Conservation (phyloP, 2,797 vertebrate species). For the Gila robusta region DNA sequence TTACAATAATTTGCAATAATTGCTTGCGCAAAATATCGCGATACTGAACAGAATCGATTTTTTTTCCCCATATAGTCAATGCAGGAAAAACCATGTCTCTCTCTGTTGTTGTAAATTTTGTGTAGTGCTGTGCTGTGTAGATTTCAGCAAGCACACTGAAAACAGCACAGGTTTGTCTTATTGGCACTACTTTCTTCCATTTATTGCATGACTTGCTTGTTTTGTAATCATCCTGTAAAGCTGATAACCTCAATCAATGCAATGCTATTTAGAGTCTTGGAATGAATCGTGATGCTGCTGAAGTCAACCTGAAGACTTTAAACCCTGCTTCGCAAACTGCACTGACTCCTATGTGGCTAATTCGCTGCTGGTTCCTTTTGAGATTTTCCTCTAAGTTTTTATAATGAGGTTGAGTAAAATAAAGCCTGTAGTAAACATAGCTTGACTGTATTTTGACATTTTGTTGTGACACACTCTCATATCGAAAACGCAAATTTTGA, state of each 20-base stretch:
- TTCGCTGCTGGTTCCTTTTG: no score
- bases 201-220: neutral
- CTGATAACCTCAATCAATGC: neutral
- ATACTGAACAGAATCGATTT: no score
- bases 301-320: neutral
- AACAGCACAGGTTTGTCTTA: neutral
- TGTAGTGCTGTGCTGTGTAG: neutral
- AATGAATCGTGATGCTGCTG: slow-evolving; percentile 2
- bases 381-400: no score
- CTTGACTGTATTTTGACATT: no score
- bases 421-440: no score
- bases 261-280: neutral
- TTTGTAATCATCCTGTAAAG: neutral
- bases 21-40: no score
- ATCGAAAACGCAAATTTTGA: no score
- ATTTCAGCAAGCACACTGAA: neutral
- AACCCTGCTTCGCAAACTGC: neutral
- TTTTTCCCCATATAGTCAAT: neutral
- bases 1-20: no score
- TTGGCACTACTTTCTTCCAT: neutral
- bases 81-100: neutral
- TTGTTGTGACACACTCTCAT: no score
- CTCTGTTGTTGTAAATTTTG: neutral
- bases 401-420: no score
- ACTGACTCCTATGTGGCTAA: neutral